Percentiles rank a stretch among this genome's conserved stretches.
These are phyloP conservation scores for Drymodes brunneopygia DNA, from an alignment of 2,113 vertebrate species.

Conservation along the genomic window DNA sequence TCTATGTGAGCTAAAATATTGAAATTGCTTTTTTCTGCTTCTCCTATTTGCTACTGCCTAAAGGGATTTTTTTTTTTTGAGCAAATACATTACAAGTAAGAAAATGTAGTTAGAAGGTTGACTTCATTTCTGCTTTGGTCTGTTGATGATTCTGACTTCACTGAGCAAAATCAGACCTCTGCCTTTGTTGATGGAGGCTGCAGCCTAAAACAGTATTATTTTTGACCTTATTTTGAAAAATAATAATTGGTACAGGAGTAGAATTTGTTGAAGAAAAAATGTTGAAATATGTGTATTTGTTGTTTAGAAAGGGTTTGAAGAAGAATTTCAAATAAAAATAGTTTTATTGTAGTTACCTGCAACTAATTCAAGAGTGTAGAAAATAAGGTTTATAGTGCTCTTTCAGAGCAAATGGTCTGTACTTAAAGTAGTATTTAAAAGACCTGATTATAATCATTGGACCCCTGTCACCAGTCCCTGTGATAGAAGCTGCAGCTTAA, in stretches of 20 bases:
- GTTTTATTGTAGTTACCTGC: background rate
- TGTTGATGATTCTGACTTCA: background rate
- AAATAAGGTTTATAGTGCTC: background rate
- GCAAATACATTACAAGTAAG: background rate
- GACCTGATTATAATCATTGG: background rate
- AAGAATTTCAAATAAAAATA: background rate
- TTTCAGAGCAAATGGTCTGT: background rate
- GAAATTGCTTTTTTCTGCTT: background rate
- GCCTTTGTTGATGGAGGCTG: background rate
- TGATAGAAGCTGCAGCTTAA: background rate
- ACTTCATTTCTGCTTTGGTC: background rate
- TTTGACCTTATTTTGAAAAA: background rate
- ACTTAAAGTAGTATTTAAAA: background rate
- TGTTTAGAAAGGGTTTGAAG: background rate
- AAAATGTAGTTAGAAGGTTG: background rate
- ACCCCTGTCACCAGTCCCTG: background rate
- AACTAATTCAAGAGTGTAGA: background rate
- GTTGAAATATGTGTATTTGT: background rate
- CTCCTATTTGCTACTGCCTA: background rate
- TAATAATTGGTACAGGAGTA: background rate
- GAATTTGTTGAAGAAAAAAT: background rate
- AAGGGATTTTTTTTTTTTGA: background rate
- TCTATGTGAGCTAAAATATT: background rate
- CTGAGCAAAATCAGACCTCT: background rate
- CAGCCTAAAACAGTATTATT: background rate